These are phyloP conservation scores for Phytoseiulus persimilis DNA, from an alignment of 2,888 invertebrate genomes.

Conservation along the genomic window DNA sequence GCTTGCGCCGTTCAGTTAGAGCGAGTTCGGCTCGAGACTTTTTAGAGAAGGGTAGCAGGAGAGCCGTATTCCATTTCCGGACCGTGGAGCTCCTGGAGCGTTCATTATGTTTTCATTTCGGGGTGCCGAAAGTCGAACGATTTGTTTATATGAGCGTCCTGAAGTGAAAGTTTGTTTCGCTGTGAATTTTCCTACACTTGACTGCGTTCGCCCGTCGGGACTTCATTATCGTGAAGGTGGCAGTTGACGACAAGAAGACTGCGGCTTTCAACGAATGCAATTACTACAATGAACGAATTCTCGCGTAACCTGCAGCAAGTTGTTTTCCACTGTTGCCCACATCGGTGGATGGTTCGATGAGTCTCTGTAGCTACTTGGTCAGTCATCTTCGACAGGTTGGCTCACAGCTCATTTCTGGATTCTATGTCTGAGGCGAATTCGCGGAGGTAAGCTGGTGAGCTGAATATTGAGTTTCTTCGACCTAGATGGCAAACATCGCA, in stretches of 20 bases:
- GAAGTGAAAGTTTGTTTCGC: not conserved
- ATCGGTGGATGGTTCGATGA: too few species aligned
- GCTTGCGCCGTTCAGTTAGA: too few species aligned
- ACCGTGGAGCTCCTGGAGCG: not conserved
- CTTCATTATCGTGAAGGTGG: not conserved
- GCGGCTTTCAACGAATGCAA: not conserved
- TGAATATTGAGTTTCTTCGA: too few species aligned
- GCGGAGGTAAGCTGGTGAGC: too few species aligned
- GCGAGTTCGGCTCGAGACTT: too few species aligned
- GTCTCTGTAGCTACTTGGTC: too few species aligned
- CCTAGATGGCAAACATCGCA: too few species aligned
- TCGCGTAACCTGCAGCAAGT: not conserved
- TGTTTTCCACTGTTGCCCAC: not conserved
- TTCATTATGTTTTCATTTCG: not conserved
- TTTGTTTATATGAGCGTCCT: not conserved
- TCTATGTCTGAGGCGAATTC: too few species aligned
- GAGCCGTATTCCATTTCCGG: not conserved
- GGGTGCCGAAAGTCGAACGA: not conserved
- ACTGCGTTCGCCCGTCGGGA: not conserved
- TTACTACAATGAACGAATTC: not conserved
- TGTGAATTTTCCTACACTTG: not conserved
- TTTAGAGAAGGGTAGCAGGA: too few species aligned
- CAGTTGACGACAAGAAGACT: not conserved
- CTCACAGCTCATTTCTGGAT: too few species aligned
- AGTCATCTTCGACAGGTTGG: too few species aligned